Conservation (phyloP, 2,888 invertebrate species). For the Idaea dimidiata region DNA sequence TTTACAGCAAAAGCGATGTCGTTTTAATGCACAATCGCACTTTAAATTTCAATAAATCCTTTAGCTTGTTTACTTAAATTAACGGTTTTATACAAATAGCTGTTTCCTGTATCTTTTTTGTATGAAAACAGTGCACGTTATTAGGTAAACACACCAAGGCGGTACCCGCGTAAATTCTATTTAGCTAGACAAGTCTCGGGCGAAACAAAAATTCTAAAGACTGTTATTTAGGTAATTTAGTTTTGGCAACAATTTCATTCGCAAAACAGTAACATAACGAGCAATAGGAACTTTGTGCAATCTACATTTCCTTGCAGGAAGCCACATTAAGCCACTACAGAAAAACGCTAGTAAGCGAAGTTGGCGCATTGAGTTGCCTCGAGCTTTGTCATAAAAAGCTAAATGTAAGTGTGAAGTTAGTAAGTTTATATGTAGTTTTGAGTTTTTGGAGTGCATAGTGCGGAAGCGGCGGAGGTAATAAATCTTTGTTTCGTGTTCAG, state of each 20-base stretch:
- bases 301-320: slow-evolving; percentile 22
- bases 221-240: slow-evolving; percentile 16
- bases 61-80: slow-evolving; percentile 9
- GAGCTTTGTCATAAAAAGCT: slow-evolving; percentile 39
- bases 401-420: slow-evolving; percentile 36
- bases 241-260: slow-evolving; percentile 25
- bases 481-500: slow-evolving; percentile 46
- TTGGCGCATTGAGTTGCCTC: slow-evolving; percentile 16
- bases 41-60: slow-evolving; percentile 16
- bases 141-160: too few species aligned
- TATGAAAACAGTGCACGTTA: too few species aligned
- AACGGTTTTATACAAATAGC: too few species aligned
- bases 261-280: slow-evolving; percentile 21
- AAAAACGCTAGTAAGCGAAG: slow-evolving; percentile 25
- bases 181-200: slow-evolving; percentile 4
- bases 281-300: slow-evolving; percentile 25
- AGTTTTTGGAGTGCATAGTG: slow-evolving; percentile 47
- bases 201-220: slow-evolving; percentile 14
- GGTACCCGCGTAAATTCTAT: background rate
- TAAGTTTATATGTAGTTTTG: slow-evolving; percentile 42
- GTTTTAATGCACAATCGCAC: slow-evolving; percentile 15
- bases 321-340: slow-evolving; percentile 12
- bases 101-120: too few species aligned
- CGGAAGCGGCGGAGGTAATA: slow-evolving; percentile 46
- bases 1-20: slow-evolving; percentile 29